Evolutionary conservation across 2,888 invertebrate genomes (phyloP).

Genomic region (Nebria brevicollis): DNA sequence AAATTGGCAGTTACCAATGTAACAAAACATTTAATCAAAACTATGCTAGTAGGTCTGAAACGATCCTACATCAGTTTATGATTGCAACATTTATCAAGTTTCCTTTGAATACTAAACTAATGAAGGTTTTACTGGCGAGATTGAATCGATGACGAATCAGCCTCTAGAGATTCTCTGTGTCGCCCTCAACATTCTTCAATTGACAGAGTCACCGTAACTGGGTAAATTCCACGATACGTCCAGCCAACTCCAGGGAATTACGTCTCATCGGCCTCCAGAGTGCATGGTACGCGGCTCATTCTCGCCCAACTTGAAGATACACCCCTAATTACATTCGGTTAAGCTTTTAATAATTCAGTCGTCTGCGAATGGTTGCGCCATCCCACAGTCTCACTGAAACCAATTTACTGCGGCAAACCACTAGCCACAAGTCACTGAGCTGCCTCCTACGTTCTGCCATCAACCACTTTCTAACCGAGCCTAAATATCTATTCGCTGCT

Average conservation of each 20-base stretch:
- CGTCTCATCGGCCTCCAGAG: constrained; percentile 35
- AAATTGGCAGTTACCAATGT: no score
- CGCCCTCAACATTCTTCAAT: not conserved
- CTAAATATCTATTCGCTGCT: constrained; percentile 6
- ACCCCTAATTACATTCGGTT: constrained; percentile 54
- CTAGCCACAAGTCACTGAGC: constrained; percentile 18
- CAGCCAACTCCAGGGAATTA: constrained; percentile 54
- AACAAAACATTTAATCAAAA: no score
- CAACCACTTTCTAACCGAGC: constrained; percentile 13
- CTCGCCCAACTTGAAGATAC: constrained; percentile 29
- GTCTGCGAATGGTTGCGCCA: not conserved
- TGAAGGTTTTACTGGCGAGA: not conserved
- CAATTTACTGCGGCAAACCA: not conserved
- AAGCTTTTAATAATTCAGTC: constrained; percentile 54
- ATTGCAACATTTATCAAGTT: not conserved
- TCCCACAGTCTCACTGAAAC: not conserved
- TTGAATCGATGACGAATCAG: constrained; percentile 4
- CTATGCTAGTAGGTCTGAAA: no score
- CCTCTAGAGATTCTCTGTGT: constrained; percentile 4
- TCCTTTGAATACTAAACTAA: not conserved
- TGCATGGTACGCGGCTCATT: not conserved
- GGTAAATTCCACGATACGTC: constrained; percentile 57
- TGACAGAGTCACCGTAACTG: constrained; percentile 52
- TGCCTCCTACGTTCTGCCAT: constrained; percentile 15
- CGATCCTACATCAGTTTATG: no score